phyloP scores from a whole-genome alignment of 1,140 invertebrate genomes.

The Popillia japonica region DNA sequence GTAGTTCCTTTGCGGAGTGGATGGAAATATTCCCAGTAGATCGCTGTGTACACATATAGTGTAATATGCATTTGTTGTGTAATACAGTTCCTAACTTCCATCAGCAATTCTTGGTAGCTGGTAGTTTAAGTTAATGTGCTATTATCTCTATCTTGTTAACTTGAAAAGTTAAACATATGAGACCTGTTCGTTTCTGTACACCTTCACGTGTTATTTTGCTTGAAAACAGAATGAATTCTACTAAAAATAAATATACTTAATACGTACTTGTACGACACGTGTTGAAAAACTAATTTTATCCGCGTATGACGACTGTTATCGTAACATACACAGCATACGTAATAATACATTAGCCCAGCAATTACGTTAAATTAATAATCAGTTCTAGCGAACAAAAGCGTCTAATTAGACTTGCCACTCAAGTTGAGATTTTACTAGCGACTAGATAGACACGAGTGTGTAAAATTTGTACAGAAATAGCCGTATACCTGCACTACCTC shows the following conservation, averaged over 20 bases:
- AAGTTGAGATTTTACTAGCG: no score
- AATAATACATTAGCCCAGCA: not conserved
- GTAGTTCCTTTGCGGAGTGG: not conserved
- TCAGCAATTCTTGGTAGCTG: not conserved
- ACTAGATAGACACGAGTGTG: no score
- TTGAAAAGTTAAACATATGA: not conserved
- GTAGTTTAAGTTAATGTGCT: not conserved
- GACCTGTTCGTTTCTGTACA: not conserved
- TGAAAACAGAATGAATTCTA: no score
- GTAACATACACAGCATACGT: not conserved
- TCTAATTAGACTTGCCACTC: no score
- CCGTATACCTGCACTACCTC: not conserved
- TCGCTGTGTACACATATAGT: not conserved
- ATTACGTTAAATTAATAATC: not conserved
- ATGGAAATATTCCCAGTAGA: not conserved
- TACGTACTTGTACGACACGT: no score
- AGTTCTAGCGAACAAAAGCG: not conserved
- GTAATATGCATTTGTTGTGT: not conserved
- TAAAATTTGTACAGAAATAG: no score
- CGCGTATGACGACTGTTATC: no score
- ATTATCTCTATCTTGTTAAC: conserved; percentile 5
- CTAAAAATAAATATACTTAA: no score
- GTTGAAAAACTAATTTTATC: no score
- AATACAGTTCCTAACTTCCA: not conserved
- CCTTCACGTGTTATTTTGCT: not conserved